These are phyloP conservation scores for Eunapius fragilis DNA, from an alignment of 37 sponge, comb jelly and placozoan species.

Conservation along the genomic window DNA sequence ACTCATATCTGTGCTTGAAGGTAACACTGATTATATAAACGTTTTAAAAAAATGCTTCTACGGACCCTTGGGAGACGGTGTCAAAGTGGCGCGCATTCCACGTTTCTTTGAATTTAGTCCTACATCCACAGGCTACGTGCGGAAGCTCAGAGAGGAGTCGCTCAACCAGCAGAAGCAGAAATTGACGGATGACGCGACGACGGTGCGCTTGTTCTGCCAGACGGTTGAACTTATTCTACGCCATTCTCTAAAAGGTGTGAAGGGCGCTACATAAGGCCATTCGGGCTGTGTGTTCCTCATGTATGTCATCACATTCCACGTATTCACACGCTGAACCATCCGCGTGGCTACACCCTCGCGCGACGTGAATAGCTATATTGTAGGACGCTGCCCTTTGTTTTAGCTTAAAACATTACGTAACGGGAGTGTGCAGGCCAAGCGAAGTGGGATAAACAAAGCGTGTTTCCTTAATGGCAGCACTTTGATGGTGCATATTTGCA, in stretches of 20 bases:
- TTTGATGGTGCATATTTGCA: too few species aligned
- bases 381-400: not conserved
- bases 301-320: not conserved
- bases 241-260: slow-evolving; percentile 77
- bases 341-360: not conserved
- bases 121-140: not conserved
- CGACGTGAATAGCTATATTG: not conserved
- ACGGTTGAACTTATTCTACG: slow-evolving; percentile 60
- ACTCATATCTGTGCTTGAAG: slow-evolving; percentile 56
- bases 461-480: too few species aligned
- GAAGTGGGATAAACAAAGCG: too few species aligned
- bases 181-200: slow-evolving; percentile 53
- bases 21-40: slow-evolving; percentile 4
- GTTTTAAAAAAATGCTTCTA: too few species aligned
- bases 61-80: not conserved
- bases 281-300: not conserved
- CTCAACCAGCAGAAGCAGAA: not conserved
- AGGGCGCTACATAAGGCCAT: not conserved
- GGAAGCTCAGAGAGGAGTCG: slow-evolving; percentile 2
- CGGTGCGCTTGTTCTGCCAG: slow-evolving; percentile 60
- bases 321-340: not conserved
- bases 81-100: too few species aligned
- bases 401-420: too few species aligned
- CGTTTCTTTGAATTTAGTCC: too few species aligned
- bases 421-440: too few species aligned